phyloP scores from a whole-genome alignment of 2,888 invertebrate species.

The Machimus rusticus region DNA sequence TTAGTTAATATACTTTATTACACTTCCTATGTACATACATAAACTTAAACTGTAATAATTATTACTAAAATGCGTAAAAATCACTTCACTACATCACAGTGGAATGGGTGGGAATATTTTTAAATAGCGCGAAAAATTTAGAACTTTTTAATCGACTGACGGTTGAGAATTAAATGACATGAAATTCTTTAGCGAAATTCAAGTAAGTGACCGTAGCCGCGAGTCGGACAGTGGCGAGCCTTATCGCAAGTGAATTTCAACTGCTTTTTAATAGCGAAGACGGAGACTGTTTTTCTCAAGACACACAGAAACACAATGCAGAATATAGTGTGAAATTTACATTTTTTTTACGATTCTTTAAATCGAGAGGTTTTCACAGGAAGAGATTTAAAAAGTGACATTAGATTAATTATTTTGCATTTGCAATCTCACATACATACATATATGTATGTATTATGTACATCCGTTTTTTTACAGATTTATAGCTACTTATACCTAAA shows the following conservation, averaged over 20 bases:
- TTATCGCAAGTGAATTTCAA: constrained; percentile 17
- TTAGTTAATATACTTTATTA: not conserved
- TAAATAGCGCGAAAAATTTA: not conserved
- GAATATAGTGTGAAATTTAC: not conserved
- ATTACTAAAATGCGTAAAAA: not conserved
- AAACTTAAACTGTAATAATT: not conserved
- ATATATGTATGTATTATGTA: too few species aligned
- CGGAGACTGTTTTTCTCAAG: not conserved
- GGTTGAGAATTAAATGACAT: constrained; percentile 1
- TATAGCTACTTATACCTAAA: not conserved
- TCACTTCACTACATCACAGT: not conserved
- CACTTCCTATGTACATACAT: not conserved
- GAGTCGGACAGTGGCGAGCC: not conserved
- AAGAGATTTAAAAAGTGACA: not conserved
- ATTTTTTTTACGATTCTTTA: not conserved
- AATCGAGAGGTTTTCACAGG: not conserved
- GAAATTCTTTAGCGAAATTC: not conserved
- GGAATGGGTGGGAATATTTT: not conserved
- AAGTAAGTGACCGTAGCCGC: not conserved
- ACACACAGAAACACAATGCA: not conserved
- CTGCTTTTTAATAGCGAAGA: not conserved
- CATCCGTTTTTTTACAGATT: not conserved
- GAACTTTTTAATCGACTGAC: not conserved
- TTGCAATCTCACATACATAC: not conserved
- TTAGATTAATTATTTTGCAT: not conserved